A percentile compares a stretch with the other conserved stretches of the same genome.
Evolutionary conservation across 2,113 vertebrate species (phyloP).

Genomic region (Brevimyrus niger): DNA sequence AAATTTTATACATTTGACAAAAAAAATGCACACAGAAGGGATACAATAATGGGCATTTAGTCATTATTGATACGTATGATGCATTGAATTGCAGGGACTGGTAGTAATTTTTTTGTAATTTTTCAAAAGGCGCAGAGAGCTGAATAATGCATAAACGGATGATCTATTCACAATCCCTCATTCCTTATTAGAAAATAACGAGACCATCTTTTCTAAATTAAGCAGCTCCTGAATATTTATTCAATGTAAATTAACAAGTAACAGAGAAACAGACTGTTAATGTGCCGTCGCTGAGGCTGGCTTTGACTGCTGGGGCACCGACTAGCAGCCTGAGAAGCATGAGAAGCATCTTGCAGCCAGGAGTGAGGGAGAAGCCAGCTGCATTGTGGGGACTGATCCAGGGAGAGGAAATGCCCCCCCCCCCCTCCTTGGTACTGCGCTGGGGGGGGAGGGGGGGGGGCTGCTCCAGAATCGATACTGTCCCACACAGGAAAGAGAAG

Average conservation of each 20-base stretch:
- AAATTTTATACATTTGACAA: neutral
- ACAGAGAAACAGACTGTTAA: neutral
- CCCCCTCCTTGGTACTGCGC: neutral
- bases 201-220: neutral
- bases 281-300: neutral
- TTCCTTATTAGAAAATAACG: neutral
- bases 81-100: neutral
- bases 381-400: constrained; percentile 30
- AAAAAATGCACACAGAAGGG: neutral
- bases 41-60: neutral
- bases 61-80: neutral
- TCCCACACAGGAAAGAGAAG: constrained; percentile 51
- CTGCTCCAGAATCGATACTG: constrained; percentile 60
- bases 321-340: constrained; percentile 41
- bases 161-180: neutral
- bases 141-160: neutral
- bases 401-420: neutral
- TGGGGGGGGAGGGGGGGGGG: neutral
- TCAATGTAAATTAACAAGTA: neutral
- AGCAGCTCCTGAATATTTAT: neutral
- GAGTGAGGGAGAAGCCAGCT: constrained; percentile 61
- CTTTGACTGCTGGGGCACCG: neutral
- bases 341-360: constrained; percentile 46
- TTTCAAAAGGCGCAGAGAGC: neutral
- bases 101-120: neutral